Conservation (phyloP, 2,113 vertebrate species). For the Apodemus speciosus region DNA sequence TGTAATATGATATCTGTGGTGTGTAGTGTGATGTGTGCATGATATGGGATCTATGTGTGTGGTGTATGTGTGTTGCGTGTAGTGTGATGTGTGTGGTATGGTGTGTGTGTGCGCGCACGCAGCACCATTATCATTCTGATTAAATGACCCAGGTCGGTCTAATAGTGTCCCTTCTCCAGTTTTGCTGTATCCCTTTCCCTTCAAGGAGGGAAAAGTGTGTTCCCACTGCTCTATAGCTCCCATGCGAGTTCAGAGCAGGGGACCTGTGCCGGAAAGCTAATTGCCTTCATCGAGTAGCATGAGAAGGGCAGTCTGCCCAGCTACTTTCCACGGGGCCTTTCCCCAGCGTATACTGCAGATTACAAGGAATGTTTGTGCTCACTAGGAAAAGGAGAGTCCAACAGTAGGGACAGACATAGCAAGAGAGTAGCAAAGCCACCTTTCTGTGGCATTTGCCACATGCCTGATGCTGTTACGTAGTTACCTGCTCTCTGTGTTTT, state of each 20-base stretch:
- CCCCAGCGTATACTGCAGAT: neutral
- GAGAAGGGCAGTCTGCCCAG: neutral
- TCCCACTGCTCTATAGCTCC: neutral
- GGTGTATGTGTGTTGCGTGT: neutral
- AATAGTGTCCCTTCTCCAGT: accelerated
- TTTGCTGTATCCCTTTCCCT: neutral
- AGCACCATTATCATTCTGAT: accelerated
- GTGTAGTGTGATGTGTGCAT: neutral
- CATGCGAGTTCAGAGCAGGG: neutral
- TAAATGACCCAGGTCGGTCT: neutral
- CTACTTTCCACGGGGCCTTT: neutral
- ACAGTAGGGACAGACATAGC: neutral
- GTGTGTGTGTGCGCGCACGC: neutral
- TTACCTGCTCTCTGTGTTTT: neutral
- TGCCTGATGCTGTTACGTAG: too few species aligned
- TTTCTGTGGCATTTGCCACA: neutral
- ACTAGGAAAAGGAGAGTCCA: neutral
- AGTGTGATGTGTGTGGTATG: neutral
- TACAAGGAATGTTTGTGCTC: neutral
- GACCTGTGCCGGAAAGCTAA: neutral
- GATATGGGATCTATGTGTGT: too few species aligned
- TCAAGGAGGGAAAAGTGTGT: too few species aligned
- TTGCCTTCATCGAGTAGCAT: neutral
- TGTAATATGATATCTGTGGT: neutral
- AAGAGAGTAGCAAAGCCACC: too few species aligned